These are phyloP conservation scores for Caprella mutica DNA, from an alignment of 2,888 invertebrate genomes.

Conservation along the genomic window DNA sequence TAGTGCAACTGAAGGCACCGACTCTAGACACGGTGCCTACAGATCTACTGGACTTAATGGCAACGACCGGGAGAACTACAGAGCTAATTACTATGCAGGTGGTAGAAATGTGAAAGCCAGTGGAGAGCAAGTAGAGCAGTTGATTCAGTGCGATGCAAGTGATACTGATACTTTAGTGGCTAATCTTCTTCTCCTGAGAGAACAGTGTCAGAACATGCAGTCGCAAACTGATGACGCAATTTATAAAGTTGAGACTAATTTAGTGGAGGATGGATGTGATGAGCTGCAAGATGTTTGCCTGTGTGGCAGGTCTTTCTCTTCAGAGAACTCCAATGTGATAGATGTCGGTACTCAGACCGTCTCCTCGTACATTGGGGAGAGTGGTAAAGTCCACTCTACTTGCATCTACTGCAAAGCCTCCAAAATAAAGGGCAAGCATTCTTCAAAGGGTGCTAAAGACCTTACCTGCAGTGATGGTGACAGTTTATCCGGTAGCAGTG, in stretches of 20 bases:
- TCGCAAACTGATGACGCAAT: too few species aligned
- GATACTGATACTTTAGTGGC: too few species aligned
- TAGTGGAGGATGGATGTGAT: too few species aligned
- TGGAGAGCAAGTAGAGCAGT: too few species aligned
- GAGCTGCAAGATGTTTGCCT: too few species aligned
- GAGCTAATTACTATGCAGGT: too few species aligned
- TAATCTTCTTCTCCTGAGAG: too few species aligned
- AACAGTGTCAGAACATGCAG: too few species aligned
- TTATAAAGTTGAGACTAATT: too few species aligned
- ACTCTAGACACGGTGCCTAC: too few species aligned
- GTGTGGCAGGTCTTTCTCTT: conserved; percentile 3
- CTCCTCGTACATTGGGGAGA: conserved; percentile 31
- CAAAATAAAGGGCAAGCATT: conserved; percentile 12
- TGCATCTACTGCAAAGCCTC: conserved; percentile 32
- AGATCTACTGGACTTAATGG: background rate
- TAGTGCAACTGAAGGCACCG: background rate
- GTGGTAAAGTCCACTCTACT: conserved; percentile 30
- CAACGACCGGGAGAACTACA: background rate
- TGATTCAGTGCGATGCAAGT: too few species aligned
- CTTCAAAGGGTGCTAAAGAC: background rate
- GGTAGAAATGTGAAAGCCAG: too few species aligned
- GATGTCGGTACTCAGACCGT: conserved; percentile 32
- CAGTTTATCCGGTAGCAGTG: background rate
- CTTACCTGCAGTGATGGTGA: conserved; percentile 11
- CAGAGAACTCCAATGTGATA: conserved; percentile 19